Conservation (phyloP, 1,140 invertebrate species). For the Brachionus manjavacas region DNA sequence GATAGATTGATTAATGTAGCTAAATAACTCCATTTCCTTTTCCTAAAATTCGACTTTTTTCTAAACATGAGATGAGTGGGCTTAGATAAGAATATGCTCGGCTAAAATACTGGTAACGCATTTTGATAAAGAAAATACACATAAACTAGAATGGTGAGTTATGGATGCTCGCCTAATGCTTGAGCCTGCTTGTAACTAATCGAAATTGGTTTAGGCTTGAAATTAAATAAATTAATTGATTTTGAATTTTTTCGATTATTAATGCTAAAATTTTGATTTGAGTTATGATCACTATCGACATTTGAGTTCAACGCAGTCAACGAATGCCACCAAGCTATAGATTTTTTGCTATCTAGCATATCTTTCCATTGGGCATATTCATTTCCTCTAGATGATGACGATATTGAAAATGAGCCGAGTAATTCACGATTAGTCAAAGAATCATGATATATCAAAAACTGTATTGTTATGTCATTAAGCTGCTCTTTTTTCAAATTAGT, state of each 20-base stretch:
- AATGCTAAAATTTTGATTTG: neutral
- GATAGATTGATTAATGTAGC: neutral
- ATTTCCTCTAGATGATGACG: constrained; percentile 29
- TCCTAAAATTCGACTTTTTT: neutral
- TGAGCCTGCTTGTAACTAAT: neutral
- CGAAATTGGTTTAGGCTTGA: constrained; percentile 1
- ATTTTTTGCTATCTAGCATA: constrained; percentile 31
- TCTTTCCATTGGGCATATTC: constrained; percentile 40
- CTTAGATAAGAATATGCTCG: neutral
- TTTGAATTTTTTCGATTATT: constrained; percentile 12
- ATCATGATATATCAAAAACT: constrained; percentile 21
- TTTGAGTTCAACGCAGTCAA: neutral
- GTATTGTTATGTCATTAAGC: constrained; percentile 41
- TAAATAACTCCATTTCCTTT: neutral
- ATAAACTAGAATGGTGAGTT: neutral
- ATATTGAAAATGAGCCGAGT: constrained; percentile 23
- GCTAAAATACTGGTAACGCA: neutral
- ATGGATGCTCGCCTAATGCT: neutral
- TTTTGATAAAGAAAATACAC: neutral
- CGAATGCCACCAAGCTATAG: constrained; percentile 39
- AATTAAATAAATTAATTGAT: constrained; percentile 22
- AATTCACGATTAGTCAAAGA: constrained; percentile 14
- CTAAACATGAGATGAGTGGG: neutral
- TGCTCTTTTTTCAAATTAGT: constrained; percentile 63
- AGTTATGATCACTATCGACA: constrained; percentile 6